Evolutionary conservation across 2,113 vertebrate genomes (phyloP), one percentile per base, ranked within the genome.

Genomic region (Plecturocebus donacophilus): DNA sequence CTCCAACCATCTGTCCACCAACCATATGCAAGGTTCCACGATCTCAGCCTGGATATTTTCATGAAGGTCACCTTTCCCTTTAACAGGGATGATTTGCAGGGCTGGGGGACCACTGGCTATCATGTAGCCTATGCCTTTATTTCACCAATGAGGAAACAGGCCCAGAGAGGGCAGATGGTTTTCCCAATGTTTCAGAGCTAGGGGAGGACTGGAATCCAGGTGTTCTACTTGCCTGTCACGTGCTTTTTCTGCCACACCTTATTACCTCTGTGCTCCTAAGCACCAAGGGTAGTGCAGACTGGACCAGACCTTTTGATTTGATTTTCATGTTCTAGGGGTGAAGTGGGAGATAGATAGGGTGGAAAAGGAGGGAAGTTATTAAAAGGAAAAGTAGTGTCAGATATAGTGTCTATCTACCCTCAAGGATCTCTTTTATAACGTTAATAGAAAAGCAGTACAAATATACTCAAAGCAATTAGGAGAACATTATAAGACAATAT

Each of bases 401-500:
- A 32, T 27, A 64, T 64, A 64, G 61, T 64, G 61, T 64, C 61
- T 64, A 27, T 45, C 52, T 68, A 38, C 30, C 86, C 68, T 95
- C 30, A n/a, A 93, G 45, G 38, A 83, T 75, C 49, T 64, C 73
- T 91, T 61, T 87, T 79, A 83, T 68, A 90, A 93, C 85, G 9
- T 84, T 82, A 87, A 88, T 75, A 80, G 83, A 87, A 76, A 97
- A 75, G 54, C 45, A 93, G 77, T 96, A 93, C 42, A 93, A 93
- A 95, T 40, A 91, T 19, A 91, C 42, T 84, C 52, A 47, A 96
- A 83, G 79, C 61, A 93, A 95, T 95, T 86, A 96, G 87, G 71
- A 96, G 90, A 94, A 81, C 49, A 94, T 82, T 83, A 73, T 58
- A 94, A 91, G 86, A 97, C 82, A 91, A 79, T 77, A 83, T 87